Percentiles rank a stretch among this genome's conserved stretches.
These are phyloP conservation scores for Iphiclides podalirius DNA, from an alignment of 2,888 invertebrate genomes.

Conservation along the genomic window DNA sequence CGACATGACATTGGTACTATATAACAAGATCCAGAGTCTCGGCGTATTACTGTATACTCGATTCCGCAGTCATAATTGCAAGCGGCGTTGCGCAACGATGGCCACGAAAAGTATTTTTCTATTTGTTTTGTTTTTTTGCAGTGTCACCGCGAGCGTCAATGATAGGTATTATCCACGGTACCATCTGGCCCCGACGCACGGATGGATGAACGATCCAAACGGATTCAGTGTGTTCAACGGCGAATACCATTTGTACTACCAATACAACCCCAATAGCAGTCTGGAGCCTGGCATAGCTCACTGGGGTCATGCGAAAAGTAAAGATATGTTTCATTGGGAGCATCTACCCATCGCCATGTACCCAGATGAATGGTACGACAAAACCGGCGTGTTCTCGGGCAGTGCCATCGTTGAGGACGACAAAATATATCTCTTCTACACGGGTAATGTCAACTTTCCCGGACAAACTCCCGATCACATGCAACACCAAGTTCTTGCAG, in stretches of 20 bases:
- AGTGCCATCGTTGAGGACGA: conserved; percentile 61
- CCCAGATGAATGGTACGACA: conserved; percentile 61
- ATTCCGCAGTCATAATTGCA: background rate
- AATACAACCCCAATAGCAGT: conserved; percentile 64
- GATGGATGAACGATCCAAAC: conserved; percentile 81
- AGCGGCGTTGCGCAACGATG: background rate
- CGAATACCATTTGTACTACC: conserved; percentile 73
- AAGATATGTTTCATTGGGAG: conserved; percentile 68
- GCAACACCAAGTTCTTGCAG: conserved; percentile 56
- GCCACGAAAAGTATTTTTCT: conserved; percentile 29
- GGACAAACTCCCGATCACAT: conserved; percentile 44
- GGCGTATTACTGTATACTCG: conserved; percentile 30
- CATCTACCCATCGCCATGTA: conserved; percentile 66
- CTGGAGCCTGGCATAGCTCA: conserved; percentile 54
- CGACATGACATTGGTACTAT: conserved; percentile 31
- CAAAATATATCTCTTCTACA: conserved; percentile 58
- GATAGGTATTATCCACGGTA: conserved; percentile 50
- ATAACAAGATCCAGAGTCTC: conserved; percentile 30
- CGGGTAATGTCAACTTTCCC: conserved; percentile 54
- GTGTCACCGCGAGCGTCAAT: conserved; percentile 31
- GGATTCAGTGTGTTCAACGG: conserved; percentile 61
- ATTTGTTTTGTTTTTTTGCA: conserved; percentile 34
- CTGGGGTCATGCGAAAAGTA: conserved; percentile 75
- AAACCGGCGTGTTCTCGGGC: conserved; percentile 67
- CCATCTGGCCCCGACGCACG: conserved; percentile 53